phyloP scores from a whole-genome alignment of 2,113 vertebrate genomes.

The Toxostoma redivivum region DNA sequence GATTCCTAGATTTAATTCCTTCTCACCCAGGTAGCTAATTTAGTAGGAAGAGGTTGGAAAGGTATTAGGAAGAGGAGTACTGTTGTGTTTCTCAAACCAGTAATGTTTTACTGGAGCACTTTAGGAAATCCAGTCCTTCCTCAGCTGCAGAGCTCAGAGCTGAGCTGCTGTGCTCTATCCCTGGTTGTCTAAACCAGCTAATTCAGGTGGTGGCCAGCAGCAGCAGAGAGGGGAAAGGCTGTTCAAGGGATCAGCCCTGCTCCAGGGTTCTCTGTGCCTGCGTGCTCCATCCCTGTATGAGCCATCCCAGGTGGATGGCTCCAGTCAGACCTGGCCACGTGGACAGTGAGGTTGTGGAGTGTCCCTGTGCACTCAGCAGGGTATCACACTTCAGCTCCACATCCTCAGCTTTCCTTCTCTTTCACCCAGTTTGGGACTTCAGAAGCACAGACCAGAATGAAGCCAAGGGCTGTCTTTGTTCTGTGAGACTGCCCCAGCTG shows the following conservation, averaged over 20 bases:
- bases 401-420: conserved; percentile 60
- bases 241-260: conserved; percentile 6
- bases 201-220: not conserved
- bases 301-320: not conserved
- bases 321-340: not conserved
- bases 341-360: not conserved
- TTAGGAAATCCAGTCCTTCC: not conserved
- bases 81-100: not conserved
- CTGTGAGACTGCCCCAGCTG: conserved; percentile 68
- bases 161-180: not conserved
- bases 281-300: not conserved
- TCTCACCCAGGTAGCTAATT: not conserved
- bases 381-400: conserved; percentile 60
- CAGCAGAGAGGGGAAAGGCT: not conserved
- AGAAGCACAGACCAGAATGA: conserved; percentile 49
- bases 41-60: not conserved
- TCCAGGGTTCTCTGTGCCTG: not conserved
- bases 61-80: not conserved
- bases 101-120: not conserved
- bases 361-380: not conserved
- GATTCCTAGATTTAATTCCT: not conserved
- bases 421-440: conserved; percentile 48
- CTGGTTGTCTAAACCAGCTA: not conserved
- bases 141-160: not conserved
- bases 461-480: conserved; percentile 71